Conservation (phyloP, 2,113 vertebrate genomes). For the Holacanthus passer region DNA sequence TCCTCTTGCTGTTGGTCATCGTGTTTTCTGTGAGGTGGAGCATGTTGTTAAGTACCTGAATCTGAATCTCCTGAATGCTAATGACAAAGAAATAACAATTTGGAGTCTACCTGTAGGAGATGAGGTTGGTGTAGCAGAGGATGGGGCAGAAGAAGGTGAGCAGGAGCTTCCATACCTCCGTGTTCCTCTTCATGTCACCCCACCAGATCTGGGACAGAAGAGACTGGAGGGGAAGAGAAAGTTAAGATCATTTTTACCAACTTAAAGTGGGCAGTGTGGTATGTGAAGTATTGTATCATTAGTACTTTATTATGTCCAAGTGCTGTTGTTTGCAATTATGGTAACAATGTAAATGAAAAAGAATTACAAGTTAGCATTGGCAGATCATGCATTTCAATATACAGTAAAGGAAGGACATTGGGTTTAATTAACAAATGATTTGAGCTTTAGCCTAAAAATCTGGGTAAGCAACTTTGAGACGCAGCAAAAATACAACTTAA, state of each 20-base stretch:
- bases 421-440: neutral
- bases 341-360: neutral
- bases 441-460: neutral
- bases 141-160: constrained; percentile 88
- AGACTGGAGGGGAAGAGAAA: constrained; percentile 75
- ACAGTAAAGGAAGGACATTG: no score
- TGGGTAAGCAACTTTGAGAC: neutral
- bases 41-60: neutral
- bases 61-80: neutral
- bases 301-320: neutral
- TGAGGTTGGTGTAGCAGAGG: constrained; percentile 88
- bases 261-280: neutral
- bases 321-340: neutral
- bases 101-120: constrained; percentile 86
- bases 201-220: constrained; percentile 94
- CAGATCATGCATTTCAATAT: neutral
- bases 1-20: constrained; percentile 62
- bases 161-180: constrained; percentile 87
- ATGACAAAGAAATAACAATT: neutral
- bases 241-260: neutral
- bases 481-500: neutral
- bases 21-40: constrained; percentile 47
- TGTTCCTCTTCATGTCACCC: constrained; percentile 90
- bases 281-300: neutral
- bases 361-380: neutral